These are phyloP conservation scores for Apus apus DNA, from an alignment of 2,113 vertebrate genomes.

Conservation along the genomic window DNA sequence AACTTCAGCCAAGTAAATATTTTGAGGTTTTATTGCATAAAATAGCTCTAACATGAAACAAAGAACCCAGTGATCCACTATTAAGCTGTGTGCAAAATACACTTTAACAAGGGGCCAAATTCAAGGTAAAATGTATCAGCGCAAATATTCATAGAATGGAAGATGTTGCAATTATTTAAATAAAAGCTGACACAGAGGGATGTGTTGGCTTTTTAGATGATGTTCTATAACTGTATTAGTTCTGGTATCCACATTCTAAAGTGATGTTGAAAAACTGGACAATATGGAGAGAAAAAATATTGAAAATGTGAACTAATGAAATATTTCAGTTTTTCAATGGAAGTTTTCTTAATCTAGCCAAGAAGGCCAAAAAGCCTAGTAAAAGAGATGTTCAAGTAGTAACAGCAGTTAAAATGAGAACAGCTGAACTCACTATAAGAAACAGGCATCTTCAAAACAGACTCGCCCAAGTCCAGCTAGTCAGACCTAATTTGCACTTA, in stretches of 20 bases:
- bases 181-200: not conserved
- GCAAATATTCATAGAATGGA: not conserved
- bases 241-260: not conserved
- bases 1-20: not conserved
- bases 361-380: not conserved
- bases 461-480: not conserved
- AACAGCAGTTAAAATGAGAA: not conserved
- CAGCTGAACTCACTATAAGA: not conserved
- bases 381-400: accelerated
- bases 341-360: not conserved
- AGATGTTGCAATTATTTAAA: not conserved
- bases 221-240: not conserved
- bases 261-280: not conserved
- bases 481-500: not conserved
- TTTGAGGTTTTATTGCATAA: not conserved
- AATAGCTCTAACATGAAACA: not conserved
- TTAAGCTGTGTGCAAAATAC: not conserved
- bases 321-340: not conserved
- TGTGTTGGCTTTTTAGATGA: not conserved
- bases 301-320: not conserved
- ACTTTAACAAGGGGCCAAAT: not conserved
- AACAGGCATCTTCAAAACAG: accelerated
- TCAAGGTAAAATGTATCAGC: not conserved
- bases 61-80: accelerated
- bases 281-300: not conserved